These are phyloP conservation scores for Alloscopus bannaensis DNA, from an alignment of 2,888 invertebrate species.

Conservation along the genomic window DNA sequence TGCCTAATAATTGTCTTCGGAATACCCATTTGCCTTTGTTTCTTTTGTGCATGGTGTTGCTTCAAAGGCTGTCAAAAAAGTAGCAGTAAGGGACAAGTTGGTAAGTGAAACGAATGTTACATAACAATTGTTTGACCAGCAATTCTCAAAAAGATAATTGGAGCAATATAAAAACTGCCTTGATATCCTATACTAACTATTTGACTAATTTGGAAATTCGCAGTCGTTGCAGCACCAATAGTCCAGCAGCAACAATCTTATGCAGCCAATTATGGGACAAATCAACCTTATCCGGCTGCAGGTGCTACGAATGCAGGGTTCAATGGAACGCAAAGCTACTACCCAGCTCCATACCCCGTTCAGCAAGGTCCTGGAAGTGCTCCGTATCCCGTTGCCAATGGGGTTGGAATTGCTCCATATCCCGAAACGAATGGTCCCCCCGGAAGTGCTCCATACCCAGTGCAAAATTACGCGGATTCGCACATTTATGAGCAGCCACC, in stretches of 20 bases:
- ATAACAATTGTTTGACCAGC: no score
- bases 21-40: conserved; percentile 46
- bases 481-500: conserved; percentile 35
- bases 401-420: neutral
- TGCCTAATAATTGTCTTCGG: conserved; percentile 24
- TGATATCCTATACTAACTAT: neutral
- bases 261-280: no score
- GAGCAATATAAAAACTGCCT: no score
- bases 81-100: conserved; percentile 7
- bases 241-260: conserved; percentile 1
- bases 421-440: neutral
- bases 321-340: no score
- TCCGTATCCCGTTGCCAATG: conserved; percentile 5
- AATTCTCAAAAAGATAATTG: no score
- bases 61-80: conserved; percentile 17
- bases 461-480: neutral
- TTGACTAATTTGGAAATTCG: no score
- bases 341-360: neutral
- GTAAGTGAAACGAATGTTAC: conserved; percentile 16
- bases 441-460: neutral
- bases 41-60: conserved; percentile 58
- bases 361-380: neutral
- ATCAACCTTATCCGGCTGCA: conserved; percentile 2
- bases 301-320: neutral
- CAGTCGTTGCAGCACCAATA: conserved; percentile 7